Conservation (phyloP, 1,140 invertebrate species). For the Laupala kohalensis region DNA sequence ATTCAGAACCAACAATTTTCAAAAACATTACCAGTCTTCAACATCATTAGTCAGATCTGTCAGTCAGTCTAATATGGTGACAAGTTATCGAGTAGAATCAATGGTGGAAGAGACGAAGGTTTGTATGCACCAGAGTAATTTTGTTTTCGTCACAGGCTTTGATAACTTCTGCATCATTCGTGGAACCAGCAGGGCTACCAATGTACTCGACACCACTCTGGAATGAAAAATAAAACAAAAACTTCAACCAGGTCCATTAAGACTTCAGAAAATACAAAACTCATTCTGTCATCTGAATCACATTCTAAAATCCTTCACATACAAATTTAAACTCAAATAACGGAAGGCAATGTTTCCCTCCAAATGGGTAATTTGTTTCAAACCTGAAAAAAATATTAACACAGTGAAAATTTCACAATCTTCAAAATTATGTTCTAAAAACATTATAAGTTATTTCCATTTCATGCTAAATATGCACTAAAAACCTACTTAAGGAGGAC, state of each 20-base stretch:
- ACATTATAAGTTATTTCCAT: too few relatives aligned
- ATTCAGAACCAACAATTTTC: too few relatives aligned
- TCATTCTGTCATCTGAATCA: slow-evolving; percentile 1
- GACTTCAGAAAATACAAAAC: neutral
- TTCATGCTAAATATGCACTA: too few relatives aligned
- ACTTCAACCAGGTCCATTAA: neutral
- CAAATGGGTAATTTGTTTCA: too few relatives aligned
- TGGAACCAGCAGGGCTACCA: slow-evolving; percentile 84
- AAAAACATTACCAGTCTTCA: too few relatives aligned
- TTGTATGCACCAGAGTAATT: slow-evolving; percentile 82
- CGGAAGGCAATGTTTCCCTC: too few relatives aligned
- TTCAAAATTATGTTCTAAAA: too few relatives aligned
- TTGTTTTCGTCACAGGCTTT: slow-evolving; percentile 84
- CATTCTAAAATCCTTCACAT: neutral
- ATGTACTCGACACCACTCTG: slow-evolving; percentile 92
- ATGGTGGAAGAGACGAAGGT: slow-evolving; percentile 89
- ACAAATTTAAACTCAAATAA: slow-evolving; percentile 10
- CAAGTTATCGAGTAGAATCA: slow-evolving; percentile 31
- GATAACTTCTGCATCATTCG: slow-evolving; percentile 82
- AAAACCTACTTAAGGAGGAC: too few relatives aligned
- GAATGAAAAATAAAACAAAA: slow-evolving; percentile 22
- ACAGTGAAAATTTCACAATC: too few relatives aligned
- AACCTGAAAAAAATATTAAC: too few relatives aligned
- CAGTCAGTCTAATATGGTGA: neutral
- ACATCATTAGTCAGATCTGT: too few relatives aligned